A percentile compares a stretch with the other conserved stretches of the same genome.
Conservation (phyloP, 53 echinoderm and acorn worm species). For the Holothuria leucospilota region DNA sequence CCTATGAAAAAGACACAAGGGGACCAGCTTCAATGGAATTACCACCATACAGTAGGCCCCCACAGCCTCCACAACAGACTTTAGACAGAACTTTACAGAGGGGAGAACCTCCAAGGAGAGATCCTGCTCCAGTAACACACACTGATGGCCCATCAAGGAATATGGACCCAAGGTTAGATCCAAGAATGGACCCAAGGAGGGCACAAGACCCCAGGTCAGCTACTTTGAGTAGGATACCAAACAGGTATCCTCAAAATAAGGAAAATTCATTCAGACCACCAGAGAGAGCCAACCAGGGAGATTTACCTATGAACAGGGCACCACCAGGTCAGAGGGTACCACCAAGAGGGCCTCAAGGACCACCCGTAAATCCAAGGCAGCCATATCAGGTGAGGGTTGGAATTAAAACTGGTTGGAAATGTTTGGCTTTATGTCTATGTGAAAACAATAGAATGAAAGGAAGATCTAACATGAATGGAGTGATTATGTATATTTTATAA, state of each 20-base stretch:
- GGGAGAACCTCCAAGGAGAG: constrained; percentile 22
- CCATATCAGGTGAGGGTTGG: constrained; percentile 21
- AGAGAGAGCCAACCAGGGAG: not conserved
- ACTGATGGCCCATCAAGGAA: constrained; percentile 11
- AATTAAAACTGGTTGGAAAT: too few species aligned
- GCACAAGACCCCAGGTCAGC: constrained; percentile 32
- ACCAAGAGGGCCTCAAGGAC: not conserved
- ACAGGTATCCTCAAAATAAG: constrained; percentile 30
- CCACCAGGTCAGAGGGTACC: constrained; percentile 9
- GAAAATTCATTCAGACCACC: constrained; percentile 20
- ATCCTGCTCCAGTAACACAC: not conserved
- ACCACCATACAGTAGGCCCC: constrained; percentile 38
- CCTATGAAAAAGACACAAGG: constrained; percentile 5
- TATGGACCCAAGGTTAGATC: not conserved
- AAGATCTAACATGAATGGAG: too few species aligned
- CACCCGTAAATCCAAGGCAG: constrained; percentile 9
- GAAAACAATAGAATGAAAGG: too few species aligned
- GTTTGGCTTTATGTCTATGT: too few species aligned
- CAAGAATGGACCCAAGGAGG: not conserved
- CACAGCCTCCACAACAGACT: constrained; percentile 47
- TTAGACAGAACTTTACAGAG: constrained; percentile 19
- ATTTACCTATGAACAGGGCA: not conserved
- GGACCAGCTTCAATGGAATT: constrained; percentile 11
- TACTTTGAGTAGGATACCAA: constrained; percentile 34
- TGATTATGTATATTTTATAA: too few species aligned